Evolutionary conservation across 2,888 invertebrate species (phyloP).

Genomic region (Drosophila paranaensis): DNA sequence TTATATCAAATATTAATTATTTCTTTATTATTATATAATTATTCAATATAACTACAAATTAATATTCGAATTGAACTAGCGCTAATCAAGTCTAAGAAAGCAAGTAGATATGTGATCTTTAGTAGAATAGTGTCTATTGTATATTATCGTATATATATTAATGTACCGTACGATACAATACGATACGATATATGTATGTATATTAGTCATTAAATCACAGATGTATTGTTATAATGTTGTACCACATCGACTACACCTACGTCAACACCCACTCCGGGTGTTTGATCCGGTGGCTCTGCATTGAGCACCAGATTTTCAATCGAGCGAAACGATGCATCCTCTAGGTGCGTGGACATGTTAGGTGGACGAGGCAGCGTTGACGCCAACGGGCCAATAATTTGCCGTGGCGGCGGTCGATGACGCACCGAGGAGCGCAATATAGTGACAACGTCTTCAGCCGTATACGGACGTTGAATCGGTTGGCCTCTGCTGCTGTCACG

Average conservation of each 20-base stretch:
- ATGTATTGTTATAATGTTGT: conserved; percentile 75
- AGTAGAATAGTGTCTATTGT: conserved; percentile 34
- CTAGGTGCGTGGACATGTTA: conserved; percentile 66
- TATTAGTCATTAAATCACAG: conserved; percentile 83
- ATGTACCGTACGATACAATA: conserved; percentile 16
- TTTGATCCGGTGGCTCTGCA: conserved; percentile 82
- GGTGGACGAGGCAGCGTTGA: conserved; percentile 65
- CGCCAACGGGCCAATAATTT: conserved; percentile 23
- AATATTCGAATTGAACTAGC: conserved; percentile 68
- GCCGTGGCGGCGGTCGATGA: conserved; percentile 49
- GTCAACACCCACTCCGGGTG: conserved; percentile 68
- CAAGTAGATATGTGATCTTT: conserved; percentile 74
- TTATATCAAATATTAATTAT: conserved; percentile 60
- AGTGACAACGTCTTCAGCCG: conserved; percentile 83
- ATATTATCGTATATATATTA: conserved; percentile 30
- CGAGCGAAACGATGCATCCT: conserved; percentile 77
- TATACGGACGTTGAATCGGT: conserved; percentile 66
- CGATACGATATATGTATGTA: conserved; percentile 13
- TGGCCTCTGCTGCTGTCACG: conserved; percentile 14
- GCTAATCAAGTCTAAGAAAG: conserved; percentile 78
- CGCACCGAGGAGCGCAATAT: conserved; percentile 81
- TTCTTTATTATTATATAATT: conserved; percentile 45
- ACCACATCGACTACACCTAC: conserved; percentile 39
- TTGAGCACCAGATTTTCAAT: conserved; percentile 83
- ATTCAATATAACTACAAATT: conserved; percentile 62